Percentiles rank a stretch among this genome's conserved stretches.
Conservation (phyloP, 2,797 vertebrate genomes). For the Centropyge bicolor region DNA sequence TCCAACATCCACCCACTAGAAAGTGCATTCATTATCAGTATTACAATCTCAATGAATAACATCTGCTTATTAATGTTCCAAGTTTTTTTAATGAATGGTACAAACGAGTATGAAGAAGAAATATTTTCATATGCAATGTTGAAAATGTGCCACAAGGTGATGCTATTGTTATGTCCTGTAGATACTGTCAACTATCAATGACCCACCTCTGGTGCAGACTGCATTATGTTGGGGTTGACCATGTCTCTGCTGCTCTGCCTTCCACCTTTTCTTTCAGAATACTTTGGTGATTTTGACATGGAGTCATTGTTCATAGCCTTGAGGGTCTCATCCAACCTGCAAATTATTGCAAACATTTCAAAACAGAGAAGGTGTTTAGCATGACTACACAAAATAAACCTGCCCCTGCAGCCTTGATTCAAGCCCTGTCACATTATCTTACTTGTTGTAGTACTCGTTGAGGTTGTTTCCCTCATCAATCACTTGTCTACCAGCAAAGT, state of each 20-base stretch:
- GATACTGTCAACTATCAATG: not conserved
- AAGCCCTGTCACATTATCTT: not conserved
- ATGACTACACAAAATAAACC: not conserved
- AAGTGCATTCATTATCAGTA: not conserved
- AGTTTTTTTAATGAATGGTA: not conserved
- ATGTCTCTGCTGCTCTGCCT: slow-evolving; percentile 82
- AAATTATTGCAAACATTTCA: slow-evolving; percentile 9
- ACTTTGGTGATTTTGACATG: slow-evolving; percentile 66
- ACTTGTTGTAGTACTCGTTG: slow-evolving; percentile 90
- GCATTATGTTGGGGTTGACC: slow-evolving; percentile 92
- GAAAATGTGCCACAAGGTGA: not conserved
- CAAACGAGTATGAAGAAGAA: not conserved
- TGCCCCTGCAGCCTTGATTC: not conserved
- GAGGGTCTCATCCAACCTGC: slow-evolving; percentile 92
- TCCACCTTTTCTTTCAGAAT: slow-evolving; percentile 58
- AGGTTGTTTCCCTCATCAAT: slow-evolving; percentile 88
- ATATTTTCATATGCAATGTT: not conserved
- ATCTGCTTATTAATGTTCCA: not conserved
- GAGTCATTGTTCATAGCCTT: slow-evolving; percentile 85
- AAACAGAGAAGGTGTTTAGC: not conserved
- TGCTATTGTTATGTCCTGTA: not conserved
- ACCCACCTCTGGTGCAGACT: slow-evolving; percentile 91
- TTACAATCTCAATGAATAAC: not conserved
- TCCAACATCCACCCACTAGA: slow-evolving; percentile 93
- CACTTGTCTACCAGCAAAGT: slow-evolving; percentile 94